These are phyloP conservation scores for Heterodera filipjevi DNA, from an alignment of 2,888 invertebrate genomes.

Conservation along the genomic window DNA sequence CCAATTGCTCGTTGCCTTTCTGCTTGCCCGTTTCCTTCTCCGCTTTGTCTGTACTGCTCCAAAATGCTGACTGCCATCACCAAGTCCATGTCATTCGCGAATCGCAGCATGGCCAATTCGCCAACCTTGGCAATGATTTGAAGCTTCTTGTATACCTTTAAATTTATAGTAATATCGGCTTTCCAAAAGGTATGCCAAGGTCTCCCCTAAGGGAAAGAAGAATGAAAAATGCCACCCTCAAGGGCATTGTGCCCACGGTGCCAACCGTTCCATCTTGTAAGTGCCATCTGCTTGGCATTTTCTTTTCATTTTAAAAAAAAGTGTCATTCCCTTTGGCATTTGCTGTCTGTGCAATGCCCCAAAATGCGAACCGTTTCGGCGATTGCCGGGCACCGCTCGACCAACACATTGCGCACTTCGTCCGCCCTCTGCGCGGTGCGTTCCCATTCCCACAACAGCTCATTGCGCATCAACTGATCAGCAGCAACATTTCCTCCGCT, in stretches of 20 bases:
- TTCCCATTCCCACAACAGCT: constrained; percentile 42
- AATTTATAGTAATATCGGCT: background rate
- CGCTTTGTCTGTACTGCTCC: constrained; percentile 28
- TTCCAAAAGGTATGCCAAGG: too few species aligned
- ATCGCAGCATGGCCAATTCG: constrained; percentile 79
- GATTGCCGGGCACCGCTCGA: constrained; percentile 42
- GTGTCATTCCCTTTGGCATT: too few species aligned
- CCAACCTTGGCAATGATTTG: constrained; percentile 44
- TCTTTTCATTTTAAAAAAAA: too few species aligned
- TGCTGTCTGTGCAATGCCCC: background rate
- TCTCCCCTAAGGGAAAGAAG: too few species aligned
- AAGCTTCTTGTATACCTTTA: constrained; percentile 66
- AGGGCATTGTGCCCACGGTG: too few species aligned
- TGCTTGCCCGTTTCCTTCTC: background rate
- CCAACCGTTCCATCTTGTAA: too few species aligned
- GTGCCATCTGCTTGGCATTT: too few species aligned
- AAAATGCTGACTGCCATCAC: constrained; percentile 76
- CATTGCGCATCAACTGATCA: constrained; percentile 32
- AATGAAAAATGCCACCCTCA: too few species aligned
- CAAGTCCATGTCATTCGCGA: constrained; percentile 89
- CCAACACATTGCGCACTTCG: constrained; percentile 51
- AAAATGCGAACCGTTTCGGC: constrained; percentile 28
- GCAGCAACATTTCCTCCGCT: background rate
- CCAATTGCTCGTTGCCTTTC: background rate
- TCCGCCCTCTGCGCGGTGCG: constrained; percentile 53